Base-by-base conservation (phyloP, 2,888 invertebrate genomes). In the Hedychridium roseum region DNA sequence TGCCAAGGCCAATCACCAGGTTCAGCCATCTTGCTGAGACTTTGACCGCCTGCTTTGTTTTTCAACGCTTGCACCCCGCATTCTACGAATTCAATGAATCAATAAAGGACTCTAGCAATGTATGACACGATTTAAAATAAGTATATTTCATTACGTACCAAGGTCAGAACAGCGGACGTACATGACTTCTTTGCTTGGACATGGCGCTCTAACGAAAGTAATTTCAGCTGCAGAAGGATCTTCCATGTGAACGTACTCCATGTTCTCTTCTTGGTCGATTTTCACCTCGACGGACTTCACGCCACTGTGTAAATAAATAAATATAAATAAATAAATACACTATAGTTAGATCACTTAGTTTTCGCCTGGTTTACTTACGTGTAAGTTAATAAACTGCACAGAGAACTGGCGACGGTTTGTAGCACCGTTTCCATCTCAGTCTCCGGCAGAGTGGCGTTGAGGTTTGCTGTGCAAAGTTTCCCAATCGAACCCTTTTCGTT, bases 1-100 rank as follows among this genome's bases (percentile, higher is more conserved):
- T 92, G 88, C 94, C 94, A 94, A n/a, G 94, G 94, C 94, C 94
- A 93, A 76, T 93, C 92, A 1, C 92, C 93, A 1, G 90, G 89
- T 2, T 83, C 83, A 1, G 92, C 85, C 79, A 90, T 88, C 68
- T 91, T 90, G 26, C 86, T 83, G 50, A 92, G 79, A 1, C 84
- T 84, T 43, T 81, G 81, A 43, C 81, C 81, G 2, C 76, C 71
- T 2, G 80, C 81, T 36, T 82, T 79, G 0, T 80, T 83, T 7
- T 67, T 70, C 3, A 76, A 34, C 12, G 88, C 85, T 42, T 89
- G 84, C 35, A 88, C 75, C 0, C 91, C 91, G 71, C 91, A 91
- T 68, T 88, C 89, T 85, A 11, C 6, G 21, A 12, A 30, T 18
- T 20, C 2, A 45, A 17, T 27, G 1, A 3, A 1, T n/a, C 20